Evolutionary conservation across 2,797 vertebrate genomes (phyloP).

Genomic region (Fistularia tabacaria): DNA sequence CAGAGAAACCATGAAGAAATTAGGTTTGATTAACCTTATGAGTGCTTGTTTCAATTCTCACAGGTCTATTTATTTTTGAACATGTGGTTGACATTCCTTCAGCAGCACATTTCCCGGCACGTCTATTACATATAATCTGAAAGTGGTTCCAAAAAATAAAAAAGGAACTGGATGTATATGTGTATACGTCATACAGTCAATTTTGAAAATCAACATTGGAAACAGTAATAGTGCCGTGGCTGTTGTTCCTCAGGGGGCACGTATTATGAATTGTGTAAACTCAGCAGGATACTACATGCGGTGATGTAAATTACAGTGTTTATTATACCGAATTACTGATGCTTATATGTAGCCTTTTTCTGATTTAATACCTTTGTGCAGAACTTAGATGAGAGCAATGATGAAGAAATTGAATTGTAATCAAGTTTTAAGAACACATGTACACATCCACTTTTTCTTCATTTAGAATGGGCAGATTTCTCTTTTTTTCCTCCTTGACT

Average conservation of each 20-base stretch:
- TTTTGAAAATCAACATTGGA: slow-evolving; percentile 62
- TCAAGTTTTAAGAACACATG: background rate
- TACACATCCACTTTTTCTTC: too few species aligned
- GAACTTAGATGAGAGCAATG: background rate
- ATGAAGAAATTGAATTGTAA: background rate
- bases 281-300: slow-evolving; percentile 10
- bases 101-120: slow-evolving; percentile 78
- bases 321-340: slow-evolving; percentile 3
- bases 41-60: slow-evolving; percentile 77
- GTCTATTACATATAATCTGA: slow-evolving; percentile 79
- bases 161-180: slow-evolving; percentile 45
- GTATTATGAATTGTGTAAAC: slow-evolving; percentile 31
- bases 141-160: slow-evolving; percentile 63
- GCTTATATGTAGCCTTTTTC: background rate
- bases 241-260: slow-evolving; percentile 40
- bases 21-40: slow-evolving; percentile 77
- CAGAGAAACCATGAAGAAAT: slow-evolving; percentile 72
- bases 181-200: slow-evolving; percentile 63
- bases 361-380: too few species aligned
- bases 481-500: too few species aligned
- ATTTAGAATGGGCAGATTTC: too few species aligned
- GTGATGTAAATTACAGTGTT: slow-evolving; percentile 4
- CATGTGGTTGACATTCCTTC: slow-evolving; percentile 80
- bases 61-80: slow-evolving; percentile 79
- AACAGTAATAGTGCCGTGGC: slow-evolving; percentile 50